Conservation (phyloP, 2,113 vertebrate species). For the Microtus richardsoni region DNA sequence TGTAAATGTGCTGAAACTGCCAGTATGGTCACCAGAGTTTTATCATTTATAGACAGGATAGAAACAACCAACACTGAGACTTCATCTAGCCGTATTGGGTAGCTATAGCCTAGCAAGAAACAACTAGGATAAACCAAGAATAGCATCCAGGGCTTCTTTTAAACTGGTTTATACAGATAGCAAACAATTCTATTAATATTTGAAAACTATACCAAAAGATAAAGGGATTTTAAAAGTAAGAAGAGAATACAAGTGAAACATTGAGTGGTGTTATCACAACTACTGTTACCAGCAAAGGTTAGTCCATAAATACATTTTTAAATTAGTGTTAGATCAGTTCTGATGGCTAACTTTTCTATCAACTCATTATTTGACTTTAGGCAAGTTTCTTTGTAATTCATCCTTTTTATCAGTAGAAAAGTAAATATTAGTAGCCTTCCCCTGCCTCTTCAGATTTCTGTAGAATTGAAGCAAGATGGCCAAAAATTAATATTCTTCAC, state of each 20-base stretch:
- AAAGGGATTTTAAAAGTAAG: not conserved
- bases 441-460: not conserved
- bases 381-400: not conserved
- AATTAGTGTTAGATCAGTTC: not conserved
- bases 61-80: not conserved
- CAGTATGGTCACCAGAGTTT: constrained; percentile 11
- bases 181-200: not conserved
- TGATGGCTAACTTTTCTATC: not conserved
- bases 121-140: not conserved
- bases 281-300: not conserved
- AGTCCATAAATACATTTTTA: not conserved
- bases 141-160: not conserved
- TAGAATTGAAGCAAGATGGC: not conserved
- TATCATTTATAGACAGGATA: constrained; percentile 11
- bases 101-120: not conserved
- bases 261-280: not conserved
- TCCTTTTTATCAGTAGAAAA: constrained; percentile 37
- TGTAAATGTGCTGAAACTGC: not conserved
- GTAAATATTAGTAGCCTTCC: not conserved
- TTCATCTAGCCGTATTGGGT: not conserved
- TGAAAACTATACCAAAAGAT: not conserved
- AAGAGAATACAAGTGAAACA: constrained; percentile 10
- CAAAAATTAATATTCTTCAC: not conserved
- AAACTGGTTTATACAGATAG: not conserved
- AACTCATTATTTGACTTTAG: not conserved